A percentile compares a stretch with the other conserved stretches of the same genome.
These are phyloP conservation scores for Helostoma temminkii DNA, from an alignment of 2,797 vertebrate species.

Conservation along the genomic window DNA sequence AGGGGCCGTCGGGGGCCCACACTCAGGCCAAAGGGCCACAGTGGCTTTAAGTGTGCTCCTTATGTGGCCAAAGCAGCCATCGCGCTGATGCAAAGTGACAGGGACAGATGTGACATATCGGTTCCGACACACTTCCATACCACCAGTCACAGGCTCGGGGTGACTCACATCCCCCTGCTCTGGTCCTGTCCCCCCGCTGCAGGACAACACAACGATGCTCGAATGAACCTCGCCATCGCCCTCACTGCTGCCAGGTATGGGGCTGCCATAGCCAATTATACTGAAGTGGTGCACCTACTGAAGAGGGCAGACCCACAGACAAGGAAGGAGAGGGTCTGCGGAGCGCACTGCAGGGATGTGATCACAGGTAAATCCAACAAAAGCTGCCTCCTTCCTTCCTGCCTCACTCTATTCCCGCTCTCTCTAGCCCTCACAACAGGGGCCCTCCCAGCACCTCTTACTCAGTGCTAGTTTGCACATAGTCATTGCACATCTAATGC, in stretches of 20 bases:
- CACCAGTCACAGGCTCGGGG: constrained; percentile 91
- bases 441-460: constrained; percentile 73
- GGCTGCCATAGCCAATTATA: constrained; percentile 95
- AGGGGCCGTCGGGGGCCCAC: constrained; percentile 34
- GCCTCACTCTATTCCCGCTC: constrained; percentile 59
- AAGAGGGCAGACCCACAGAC: constrained; percentile 84
- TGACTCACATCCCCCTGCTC: constrained; percentile 92
- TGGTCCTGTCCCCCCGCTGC: constrained; percentile 85
- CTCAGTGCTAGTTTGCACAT: constrained; percentile 81
- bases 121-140: constrained; percentile 94
- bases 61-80: constrained; percentile 82
- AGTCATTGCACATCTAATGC: constrained; percentile 80
- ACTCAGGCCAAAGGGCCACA: constrained; percentile 78
- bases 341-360: constrained; percentile 86
- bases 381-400: constrained; percentile 64
- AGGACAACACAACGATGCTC: constrained; percentile 95
- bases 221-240: constrained; percentile 94
- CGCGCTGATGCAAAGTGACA: constrained; percentile 90
- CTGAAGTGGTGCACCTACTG: constrained; percentile 91
- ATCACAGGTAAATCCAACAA: constrained; percentile 87
- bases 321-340: constrained; percentile 80
- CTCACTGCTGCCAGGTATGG: constrained; percentile 96
- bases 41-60: constrained; percentile 85
- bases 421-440: constrained; percentile 67
- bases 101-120: constrained; percentile 95